A percentile compares a stretch with the other conserved stretches of the same genome.
These are phyloP conservation scores for Rhinogobius similis DNA, from an alignment of 2,113 vertebrate species.

Conservation along the genomic window DNA sequence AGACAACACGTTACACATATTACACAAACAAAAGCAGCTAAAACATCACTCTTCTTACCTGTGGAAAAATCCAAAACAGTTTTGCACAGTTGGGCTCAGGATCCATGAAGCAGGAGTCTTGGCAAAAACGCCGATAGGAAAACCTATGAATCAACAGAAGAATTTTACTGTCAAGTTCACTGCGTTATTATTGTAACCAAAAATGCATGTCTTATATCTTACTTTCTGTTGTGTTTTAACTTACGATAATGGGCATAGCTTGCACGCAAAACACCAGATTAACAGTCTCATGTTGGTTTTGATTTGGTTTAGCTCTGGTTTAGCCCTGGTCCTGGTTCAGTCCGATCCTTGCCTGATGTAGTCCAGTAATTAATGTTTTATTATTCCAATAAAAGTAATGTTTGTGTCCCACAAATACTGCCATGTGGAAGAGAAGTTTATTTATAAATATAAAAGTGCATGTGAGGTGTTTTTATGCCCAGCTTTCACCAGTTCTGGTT, in stretches of 20 bases:
- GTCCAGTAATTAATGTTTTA: neutral
- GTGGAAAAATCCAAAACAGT: neutral
- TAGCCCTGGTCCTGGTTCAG: neutral
- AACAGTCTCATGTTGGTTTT: neutral
- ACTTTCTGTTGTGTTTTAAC: too few relatives aligned
- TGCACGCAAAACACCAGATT: neutral
- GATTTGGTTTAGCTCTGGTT: neutral
- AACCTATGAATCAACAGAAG: neutral
- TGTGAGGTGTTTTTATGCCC: neutral
- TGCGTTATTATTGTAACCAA: neutral
- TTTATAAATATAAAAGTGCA: neutral
- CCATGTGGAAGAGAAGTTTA: neutral
- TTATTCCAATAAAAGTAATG: neutral
- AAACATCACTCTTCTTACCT: slow-evolving; percentile 5
- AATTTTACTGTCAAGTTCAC: neutral
- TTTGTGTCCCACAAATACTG: slow-evolving; percentile 1
- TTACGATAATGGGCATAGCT: too few relatives aligned
- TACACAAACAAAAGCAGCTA: neutral
- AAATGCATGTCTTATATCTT: too few relatives aligned
- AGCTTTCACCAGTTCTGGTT: neutral
- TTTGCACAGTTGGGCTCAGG: neutral
- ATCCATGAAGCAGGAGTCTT: neutral
- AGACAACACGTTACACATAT: too few relatives aligned
- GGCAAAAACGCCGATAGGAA: neutral
- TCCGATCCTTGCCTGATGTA: neutral